Percentiles rank a stretch among this genome's conserved stretches.
phyloP scores from a whole-genome alignment of 2,888 invertebrate species.

The Leucoptera coffeella region DNA sequence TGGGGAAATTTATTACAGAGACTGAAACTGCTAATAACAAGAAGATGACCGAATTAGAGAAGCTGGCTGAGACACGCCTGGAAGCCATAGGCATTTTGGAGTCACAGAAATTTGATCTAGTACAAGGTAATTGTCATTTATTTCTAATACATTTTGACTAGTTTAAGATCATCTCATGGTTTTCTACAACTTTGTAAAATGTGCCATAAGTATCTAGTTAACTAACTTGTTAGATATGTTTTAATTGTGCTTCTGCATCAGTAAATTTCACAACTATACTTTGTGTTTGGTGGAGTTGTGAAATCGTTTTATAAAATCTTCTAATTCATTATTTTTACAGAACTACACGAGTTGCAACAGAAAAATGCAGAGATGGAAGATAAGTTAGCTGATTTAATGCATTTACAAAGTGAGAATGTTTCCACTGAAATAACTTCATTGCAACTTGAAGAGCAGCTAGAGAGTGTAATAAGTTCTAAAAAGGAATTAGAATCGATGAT shows the following conservation, averaged over 20 bases:
- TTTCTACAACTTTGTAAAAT: too few species aligned
- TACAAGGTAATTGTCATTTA: constrained; percentile 56
- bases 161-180: too few species aligned
- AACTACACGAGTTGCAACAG: constrained; percentile 52
- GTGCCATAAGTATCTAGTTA: too few species aligned
- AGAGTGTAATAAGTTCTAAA: constrained; percentile 43
- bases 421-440: constrained; percentile 72
- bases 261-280: too few species aligned
- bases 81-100: constrained; percentile 56
- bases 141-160: too few species aligned
- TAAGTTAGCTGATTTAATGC: constrained; percentile 54
- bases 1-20: too few species aligned
- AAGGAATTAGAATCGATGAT: constrained; percentile 41
- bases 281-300: too few species aligned
- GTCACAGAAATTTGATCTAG: constrained; percentile 62
- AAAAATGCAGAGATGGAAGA: constrained; percentile 58
- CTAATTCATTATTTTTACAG: constrained; percentile 20
- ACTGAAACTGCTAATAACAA: constrained; percentile 45
- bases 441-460: constrained; percentile 73
- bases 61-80: constrained; percentile 45
- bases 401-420: constrained; percentile 63
- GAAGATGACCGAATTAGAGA: constrained; percentile 40
- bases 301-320: too few species aligned
- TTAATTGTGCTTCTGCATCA: too few species aligned
- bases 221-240: too few species aligned